Evolutionary conservation across 2,888 invertebrate species (phyloP).

Genomic region (Antheraea assamensis): DNA sequence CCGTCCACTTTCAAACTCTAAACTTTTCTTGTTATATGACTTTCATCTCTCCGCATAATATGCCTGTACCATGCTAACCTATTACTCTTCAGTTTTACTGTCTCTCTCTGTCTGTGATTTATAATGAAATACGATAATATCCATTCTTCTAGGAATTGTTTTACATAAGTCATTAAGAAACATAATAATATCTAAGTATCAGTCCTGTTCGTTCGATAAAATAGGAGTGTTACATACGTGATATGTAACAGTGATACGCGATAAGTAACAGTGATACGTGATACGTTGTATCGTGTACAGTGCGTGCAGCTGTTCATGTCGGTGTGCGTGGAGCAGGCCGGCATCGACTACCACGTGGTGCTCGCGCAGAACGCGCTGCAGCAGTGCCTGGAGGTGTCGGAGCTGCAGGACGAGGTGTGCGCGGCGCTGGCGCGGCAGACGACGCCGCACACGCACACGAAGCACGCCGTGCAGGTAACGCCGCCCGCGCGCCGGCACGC

Average conservation of each 20-base stretch:
- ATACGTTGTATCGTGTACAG: conserved; percentile 65
- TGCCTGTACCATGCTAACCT: too few species aligned
- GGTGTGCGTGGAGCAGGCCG: conserved; percentile 96
- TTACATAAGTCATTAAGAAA: too few species aligned
- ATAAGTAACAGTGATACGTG: background rate
- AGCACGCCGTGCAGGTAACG: conserved; percentile 91
- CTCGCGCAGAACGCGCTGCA: conserved; percentile 97
- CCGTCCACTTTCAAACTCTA: too few species aligned
- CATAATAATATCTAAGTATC: too few species aligned
- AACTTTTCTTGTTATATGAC: too few species aligned
- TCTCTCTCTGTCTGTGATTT: too few species aligned
- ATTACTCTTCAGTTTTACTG: too few species aligned
- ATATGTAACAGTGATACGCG: background rate
- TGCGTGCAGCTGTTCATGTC: conserved; percentile 98
- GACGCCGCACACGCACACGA: conserved; percentile 90
- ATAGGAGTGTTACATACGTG: too few species aligned
- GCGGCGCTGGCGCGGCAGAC: conserved; percentile 96
- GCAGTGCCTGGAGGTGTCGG: conserved; percentile 91
- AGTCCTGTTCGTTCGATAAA: too few species aligned
- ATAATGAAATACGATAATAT: too few species aligned
- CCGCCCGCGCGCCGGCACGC: conserved; percentile 16
- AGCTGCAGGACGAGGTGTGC: conserved; percentile 96
- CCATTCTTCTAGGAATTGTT: too few species aligned
- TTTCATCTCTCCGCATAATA: too few species aligned
- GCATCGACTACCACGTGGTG: conserved; percentile 98